Base-by-base conservation (phyloP, 2,113 vertebrate genomes). In the Lepus americanus region DNA sequence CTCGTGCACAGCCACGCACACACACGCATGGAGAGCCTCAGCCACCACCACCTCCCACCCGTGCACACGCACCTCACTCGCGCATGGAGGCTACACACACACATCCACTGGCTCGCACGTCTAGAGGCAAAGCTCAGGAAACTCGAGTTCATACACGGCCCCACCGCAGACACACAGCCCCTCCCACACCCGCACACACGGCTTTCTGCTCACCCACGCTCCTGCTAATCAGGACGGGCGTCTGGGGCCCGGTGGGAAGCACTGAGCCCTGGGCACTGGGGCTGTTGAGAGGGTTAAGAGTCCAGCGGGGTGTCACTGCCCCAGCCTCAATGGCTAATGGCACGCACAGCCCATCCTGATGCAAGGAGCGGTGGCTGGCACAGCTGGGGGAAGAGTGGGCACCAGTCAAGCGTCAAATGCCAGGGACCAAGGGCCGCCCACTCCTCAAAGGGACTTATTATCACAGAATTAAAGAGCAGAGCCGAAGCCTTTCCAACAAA, bases 391-490 rank as follows among this genome's bases (percentile, higher is more conserved):
- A 85, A 86, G 64, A 72, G 44, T 70, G 55, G 78, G 74, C 89
- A 81, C 53, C 86, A 94, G 95, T 77, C 64, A 83, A 23, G 27
- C 66, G 72, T 92, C 86, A 79, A 89, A 84, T 93, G 87, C 91
- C 93, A 93, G 91, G 87, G 66, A 94, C 91, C 82, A 89, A 91
- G 66, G 61, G 76, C 83, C 16, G 0, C 86, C 86, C 13, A 63
- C 93, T 89, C 83, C 83, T 93, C 93, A 79, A 90, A 92, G 92
- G 83, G 87, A 84, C 79, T 91, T 84, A 63, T 77, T 92, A 95
- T 94, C 66, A 64, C 59, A 59, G 93, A 88, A 87, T 44, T n/a
- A 25, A 92, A 86, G 79, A 85, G 85, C 19, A 90, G 64, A 91
- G 66, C 39, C 36, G 33, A 69, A 95, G 92, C 90, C n/a, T 73